phyloP scores from a whole-genome alignment of 2,888 invertebrate genomes.

The Drosophila macrothrix region DNA sequence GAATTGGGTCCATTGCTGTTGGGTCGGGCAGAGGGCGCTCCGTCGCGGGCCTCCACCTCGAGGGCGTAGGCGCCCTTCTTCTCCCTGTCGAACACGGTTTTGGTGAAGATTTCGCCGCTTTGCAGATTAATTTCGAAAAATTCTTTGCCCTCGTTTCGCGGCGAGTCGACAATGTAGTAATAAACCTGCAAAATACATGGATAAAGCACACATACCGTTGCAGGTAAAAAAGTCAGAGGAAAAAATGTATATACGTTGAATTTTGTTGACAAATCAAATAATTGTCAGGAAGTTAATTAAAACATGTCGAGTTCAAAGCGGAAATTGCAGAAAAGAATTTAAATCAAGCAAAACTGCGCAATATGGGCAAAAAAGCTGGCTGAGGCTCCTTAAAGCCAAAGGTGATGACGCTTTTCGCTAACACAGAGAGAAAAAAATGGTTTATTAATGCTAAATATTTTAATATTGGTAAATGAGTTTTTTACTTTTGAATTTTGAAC shows the following conservation, averaged over 20 bases:
- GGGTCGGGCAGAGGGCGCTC: slow-evolving; percentile 97
- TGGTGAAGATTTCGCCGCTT: slow-evolving; percentile 98
- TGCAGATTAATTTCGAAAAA: slow-evolving; percentile 98
- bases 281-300: slow-evolving; percentile 64
- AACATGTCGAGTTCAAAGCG: slow-evolving; percentile 52
- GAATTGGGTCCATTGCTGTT: slow-evolving; percentile 98
- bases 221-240: neutral
- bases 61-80: slow-evolving; percentile 98
- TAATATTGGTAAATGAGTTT: accelerated
- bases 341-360: slow-evolving; percentile 25
- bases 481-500: accelerated
- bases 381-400: neutral
- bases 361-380: slow-evolving; percentile 10
- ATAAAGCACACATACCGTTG: slow-evolving; percentile 10
- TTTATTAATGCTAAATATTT: neutral
- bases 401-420: neutral
- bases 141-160: slow-evolving; percentile 96
- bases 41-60: slow-evolving; percentile 98
- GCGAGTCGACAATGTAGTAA: slow-evolving; percentile 96
- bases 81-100: slow-evolving; percentile 98
- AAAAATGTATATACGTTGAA: neutral
- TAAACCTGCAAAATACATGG: slow-evolving; percentile 89
- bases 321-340: slow-evolving; percentile 51
- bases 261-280: slow-evolving; percentile 35
- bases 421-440: neutral